Percentiles rank a stretch among this genome's conserved stretches.
phyloP scores from a whole-genome alignment of 2,888 invertebrate genomes.

The Brachylomia viminalis region DNA sequence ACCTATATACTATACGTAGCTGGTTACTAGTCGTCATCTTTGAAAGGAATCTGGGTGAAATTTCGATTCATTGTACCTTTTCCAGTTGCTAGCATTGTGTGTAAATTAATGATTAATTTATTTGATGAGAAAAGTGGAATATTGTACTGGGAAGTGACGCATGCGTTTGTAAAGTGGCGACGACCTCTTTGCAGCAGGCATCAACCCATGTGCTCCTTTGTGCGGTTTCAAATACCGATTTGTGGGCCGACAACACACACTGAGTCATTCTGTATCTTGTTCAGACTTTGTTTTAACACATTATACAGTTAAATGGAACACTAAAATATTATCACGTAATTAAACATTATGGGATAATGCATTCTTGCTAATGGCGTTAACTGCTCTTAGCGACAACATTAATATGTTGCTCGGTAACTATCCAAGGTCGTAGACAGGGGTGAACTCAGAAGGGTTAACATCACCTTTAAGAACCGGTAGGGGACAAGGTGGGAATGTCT shows the following conservation, averaged over 20 bases:
- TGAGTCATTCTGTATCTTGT: conserved; percentile 85
- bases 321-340: conserved; percentile 52
- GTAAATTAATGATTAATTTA: conserved; percentile 71
- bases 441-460: conserved; percentile 40
- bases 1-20: conserved; percentile 12
- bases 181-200: conserved; percentile 81
- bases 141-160: conserved; percentile 83
- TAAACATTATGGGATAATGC: conserved; percentile 47
- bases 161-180: conserved; percentile 75
- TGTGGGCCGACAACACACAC: conserved; percentile 80
- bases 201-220: conserved; percentile 83
- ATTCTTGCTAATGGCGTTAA: conserved; percentile 48
- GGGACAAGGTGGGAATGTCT: conserved; percentile 31
- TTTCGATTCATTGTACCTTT: conserved; percentile 51
- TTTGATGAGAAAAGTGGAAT: conserved; percentile 73
- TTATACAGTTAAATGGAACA: conserved; percentile 43
- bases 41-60: conserved; percentile 59
- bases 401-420: conserved; percentile 38
- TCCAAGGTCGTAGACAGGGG: conserved; percentile 52
- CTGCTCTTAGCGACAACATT: conserved; percentile 42
- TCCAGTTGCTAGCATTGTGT: conserved; percentile 61
- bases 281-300: conserved; percentile 69
- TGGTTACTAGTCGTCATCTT: conserved; percentile 23
- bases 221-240: conserved; percentile 81
- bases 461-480: conserved; percentile 26